Conservation (phyloP, 2,113 vertebrate genomes). For the Zosterops borbonicus region DNA sequence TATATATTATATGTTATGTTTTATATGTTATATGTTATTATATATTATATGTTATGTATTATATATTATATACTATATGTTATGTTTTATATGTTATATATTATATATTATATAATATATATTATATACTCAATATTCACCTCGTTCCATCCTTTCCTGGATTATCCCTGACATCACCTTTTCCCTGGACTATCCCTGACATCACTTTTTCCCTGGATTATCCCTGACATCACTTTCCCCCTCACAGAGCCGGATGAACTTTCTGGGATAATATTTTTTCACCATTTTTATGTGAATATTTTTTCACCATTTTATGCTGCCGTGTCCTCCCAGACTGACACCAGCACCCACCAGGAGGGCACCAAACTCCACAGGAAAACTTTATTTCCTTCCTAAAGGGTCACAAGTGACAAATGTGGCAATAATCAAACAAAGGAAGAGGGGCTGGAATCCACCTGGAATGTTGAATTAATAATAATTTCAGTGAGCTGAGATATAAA, state of each 20-base stretch:
- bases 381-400: neutral
- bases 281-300: fast-evolving
- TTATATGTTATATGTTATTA: no score
- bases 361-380: neutral
- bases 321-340: fast-evolving
- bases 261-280: neutral
- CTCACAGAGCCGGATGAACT: neutral
- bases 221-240: neutral
- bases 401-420: neutral
- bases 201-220: neutral
- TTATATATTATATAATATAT: no score
- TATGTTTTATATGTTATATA: no score
- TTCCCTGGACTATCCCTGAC: neutral
- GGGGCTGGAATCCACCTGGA: neutral
- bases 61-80: no score
- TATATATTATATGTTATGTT: no score
- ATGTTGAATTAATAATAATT: neutral
- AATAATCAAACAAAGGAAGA: neutral
- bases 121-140: no score
- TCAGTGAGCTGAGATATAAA: neutral
- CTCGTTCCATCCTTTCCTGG: neutral
- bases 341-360: neutral
- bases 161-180: neutral
- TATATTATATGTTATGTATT: no score
- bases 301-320: fast-evolving